Evolutionary conservation across 2,888 invertebrate species (phyloP).

Genomic region (Adineta ricciae): DNA sequence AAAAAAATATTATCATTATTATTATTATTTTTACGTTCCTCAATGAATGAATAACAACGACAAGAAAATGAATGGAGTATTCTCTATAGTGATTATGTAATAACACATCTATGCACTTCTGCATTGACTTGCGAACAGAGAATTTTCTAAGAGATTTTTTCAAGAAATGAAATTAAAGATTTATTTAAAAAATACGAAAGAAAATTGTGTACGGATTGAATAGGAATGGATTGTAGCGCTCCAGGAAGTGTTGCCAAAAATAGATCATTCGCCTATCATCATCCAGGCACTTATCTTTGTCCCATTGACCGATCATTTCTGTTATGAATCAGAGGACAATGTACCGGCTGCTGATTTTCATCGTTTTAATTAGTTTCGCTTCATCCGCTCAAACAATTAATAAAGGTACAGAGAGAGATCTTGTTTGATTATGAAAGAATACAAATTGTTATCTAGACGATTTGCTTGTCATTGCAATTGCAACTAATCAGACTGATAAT

Average conservation of each 20-base stretch:
- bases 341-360: background rate
- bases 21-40: background rate
- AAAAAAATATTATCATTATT: background rate
- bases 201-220: background rate
- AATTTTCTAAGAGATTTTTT: background rate
- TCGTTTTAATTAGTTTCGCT: background rate
- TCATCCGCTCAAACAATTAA: background rate
- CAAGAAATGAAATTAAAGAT: background rate
- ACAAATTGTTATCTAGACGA: background rate
- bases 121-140: background rate
- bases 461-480: constrained; percentile 67
- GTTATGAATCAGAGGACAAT: background rate
- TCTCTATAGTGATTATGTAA: background rate
- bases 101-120: background rate
- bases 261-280: background rate
- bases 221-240: background rate
- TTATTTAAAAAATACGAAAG: background rate
- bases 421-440: background rate
- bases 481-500: constrained; percentile 82
- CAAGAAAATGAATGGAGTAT: background rate
- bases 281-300: background rate
- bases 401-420: background rate
- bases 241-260: background rate
- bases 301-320: background rate
- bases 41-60: background rate